Percentiles rank a stretch among this genome's conserved stretches.
Conservation (phyloP, 64 coral and sea anemone species). For the Anthopleura sola region DNA sequence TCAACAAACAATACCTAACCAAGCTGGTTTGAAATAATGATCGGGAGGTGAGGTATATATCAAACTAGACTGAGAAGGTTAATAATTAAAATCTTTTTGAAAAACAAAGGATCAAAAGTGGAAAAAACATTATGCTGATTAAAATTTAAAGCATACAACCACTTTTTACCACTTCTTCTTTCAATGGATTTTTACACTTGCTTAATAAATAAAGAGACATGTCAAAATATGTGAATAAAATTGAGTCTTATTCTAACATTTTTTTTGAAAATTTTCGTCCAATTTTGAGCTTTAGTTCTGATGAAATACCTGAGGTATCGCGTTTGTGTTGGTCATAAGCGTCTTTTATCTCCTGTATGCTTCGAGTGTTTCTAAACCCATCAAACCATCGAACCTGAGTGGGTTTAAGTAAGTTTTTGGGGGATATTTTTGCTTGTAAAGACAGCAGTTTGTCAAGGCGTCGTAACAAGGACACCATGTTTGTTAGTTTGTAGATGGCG, state of each 20-base stretch:
- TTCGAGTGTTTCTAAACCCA: neutral
- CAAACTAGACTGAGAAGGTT: too few species aligned
- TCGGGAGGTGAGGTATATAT: too few species aligned
- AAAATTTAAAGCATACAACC: neutral
- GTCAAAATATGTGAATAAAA: neutral
- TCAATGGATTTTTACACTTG: neutral
- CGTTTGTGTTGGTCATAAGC: neutral
- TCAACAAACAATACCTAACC: too few species aligned
- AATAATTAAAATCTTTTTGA: neutral
- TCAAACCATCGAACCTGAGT: neutral
- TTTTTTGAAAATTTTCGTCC: neutral
- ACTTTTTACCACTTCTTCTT: too few species aligned
- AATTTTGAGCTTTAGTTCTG: neutral
- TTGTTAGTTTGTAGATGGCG: slow-evolving; percentile 2
- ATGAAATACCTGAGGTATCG: neutral
- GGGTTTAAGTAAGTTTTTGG: neutral
- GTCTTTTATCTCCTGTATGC: slow-evolving; percentile 16
- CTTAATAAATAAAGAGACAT: too few species aligned
- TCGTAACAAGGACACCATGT: slow-evolving; percentile 9
- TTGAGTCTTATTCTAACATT: neutral
- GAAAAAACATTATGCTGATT: neutral
- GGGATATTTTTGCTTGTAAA: slow-evolving; percentile 3
- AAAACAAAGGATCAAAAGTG: neutral
- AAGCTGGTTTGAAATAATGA: too few species aligned
- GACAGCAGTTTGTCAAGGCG: neutral